Conservation (phyloP, 2,888 invertebrate species). For the Amblyteles armatorius region DNA sequence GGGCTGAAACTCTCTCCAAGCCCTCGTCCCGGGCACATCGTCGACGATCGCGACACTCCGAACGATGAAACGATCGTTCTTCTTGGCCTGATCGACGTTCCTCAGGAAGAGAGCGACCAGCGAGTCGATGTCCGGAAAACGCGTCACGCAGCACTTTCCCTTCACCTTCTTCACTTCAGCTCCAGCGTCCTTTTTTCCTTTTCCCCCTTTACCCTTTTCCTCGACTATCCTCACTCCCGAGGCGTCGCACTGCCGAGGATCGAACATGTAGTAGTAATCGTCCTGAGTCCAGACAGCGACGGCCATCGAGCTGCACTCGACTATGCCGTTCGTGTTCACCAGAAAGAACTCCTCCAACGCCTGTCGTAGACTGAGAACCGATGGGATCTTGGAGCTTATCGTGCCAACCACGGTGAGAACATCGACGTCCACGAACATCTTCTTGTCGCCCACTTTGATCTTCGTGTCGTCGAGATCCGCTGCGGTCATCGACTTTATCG, state of each 20-base stretch:
- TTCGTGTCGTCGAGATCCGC: conserved; percentile 75
- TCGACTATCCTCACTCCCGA: conserved; percentile 78
- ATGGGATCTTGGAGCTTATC: conserved; percentile 75
- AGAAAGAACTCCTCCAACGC: conserved; percentile 80
- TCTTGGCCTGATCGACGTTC: conserved; percentile 74
- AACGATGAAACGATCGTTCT: conserved; percentile 78
- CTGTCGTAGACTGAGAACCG: conserved; percentile 75
- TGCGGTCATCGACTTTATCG: conserved; percentile 75
- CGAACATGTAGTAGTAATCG: conserved; percentile 87
- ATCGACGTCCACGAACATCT: conserved; percentile 77
- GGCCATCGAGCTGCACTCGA: conserved; percentile 78
- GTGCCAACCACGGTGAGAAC: conserved; percentile 79
- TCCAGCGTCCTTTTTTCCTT: conserved; percentile 61
- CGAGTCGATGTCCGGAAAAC: conserved; percentile 73
- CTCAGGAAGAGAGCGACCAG: conserved; percentile 73
- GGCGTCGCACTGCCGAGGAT: conserved; percentile 85
- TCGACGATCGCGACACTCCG: conserved; percentile 74
- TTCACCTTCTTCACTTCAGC: conserved; percentile 65
- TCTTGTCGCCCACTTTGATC: conserved; percentile 72
- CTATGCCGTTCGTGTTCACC: conserved; percentile 76
- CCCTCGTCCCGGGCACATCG: conserved; percentile 77
- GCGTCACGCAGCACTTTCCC: conserved; percentile 79
- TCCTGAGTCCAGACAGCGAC: conserved; percentile 87
- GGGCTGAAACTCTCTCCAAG: conserved; percentile 78
- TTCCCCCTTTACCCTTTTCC: conserved; percentile 69